Evolutionary conservation across 2,888 invertebrate genomes (phyloP), one percentile per base, ranked within the genome.

Genomic region (Petrolisthes manimaculis): DNA sequence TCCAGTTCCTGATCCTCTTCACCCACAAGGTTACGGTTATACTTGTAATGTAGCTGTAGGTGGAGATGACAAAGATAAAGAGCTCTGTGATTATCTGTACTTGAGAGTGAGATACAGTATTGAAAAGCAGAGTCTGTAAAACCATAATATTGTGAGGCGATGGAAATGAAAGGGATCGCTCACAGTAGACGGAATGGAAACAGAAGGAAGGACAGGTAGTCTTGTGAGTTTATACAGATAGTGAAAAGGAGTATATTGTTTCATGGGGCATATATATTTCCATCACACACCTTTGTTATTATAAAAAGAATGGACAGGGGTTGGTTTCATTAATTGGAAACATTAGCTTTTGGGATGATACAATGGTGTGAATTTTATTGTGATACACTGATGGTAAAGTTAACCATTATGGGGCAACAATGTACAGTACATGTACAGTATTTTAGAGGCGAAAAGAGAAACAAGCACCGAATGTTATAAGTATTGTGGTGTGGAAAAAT

Each of bases 1-100:
- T 86, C 85, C 79, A 92, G 78, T 75, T 92, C 92, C 85, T 92
- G 92, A 21, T 92, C 91, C 77, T 92, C 92, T 69, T 92, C 92
- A 53, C 91, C 91, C 51, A 92, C 91, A 79, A 92, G 90, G 84
- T 92, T 92, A 18, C 91, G 92, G 82, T 92, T 92, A 90, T 92
- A 92, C 84, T 92, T 92, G 54, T 91, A 91, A 83, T 92, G 92
- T 37, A 91, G 91, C 92, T 92, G 85, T 21, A n/a, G 53, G 54
- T 53, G 24, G 53, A 21, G 24, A 71, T 71, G 37, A 12, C n/a
- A 37, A 37, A 37, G 37, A 37, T 37, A 37, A 37, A 37, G 37
- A 37, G 53, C n/a, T 18, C 53, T 51, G 79, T 14, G 4, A n/a
- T 12, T n/a, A 79, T n/a, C n/a, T 53, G 79, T 37, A 37, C 37